Base-by-base conservation (phyloP, 2,797 vertebrate genomes). In the Danio albolineatus region DNA sequence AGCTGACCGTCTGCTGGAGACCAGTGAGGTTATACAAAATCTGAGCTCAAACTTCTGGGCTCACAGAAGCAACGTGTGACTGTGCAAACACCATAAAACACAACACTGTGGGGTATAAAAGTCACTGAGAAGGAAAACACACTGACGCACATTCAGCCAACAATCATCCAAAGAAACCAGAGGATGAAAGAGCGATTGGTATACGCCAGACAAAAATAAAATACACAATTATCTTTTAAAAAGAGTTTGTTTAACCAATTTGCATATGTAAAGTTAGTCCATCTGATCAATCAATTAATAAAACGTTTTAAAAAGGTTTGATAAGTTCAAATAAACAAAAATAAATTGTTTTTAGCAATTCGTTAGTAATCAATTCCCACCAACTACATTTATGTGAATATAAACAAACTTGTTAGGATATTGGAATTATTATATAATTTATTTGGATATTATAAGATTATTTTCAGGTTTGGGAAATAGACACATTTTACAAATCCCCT, bases 61-160 rank as follows among this genome's bases (percentile, higher is more conserved):
- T 82, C 73, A 79, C 80, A 81, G 80, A 79, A 80, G 76, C 46
- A 13, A 57, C 75, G 72, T 87, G 80, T 85, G 86, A 74, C 76
- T 87, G 81, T 76, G 84, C 80, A 85, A 87, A 87, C 84, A 87
- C 54, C 78, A 84, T 87, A 87, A 87, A 87, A 83, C 78, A 82
- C 82, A 77, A 79, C 41, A 43, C 66, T 59, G 62, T 61, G 10
- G 67, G 81, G 73, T 76, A 84, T 87, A 87, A 87, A 87, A 85
- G 82, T 84, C 84, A 87, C 64, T 79, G 78, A 81, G 83, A 84
- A 81, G 84, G 86, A 87, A 87, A 85, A 83, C 80, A 77, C 77
- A 83, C 78, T 84, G 78, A 85, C 56, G 76, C 59, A 71, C 36
- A 71, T 49, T 66, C 59, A 36, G 67, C 49, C 51, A 81, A 81